phyloP scores from a whole-genome alignment of 2,797 vertebrate species.

The Antrozous pallidus region DNA sequence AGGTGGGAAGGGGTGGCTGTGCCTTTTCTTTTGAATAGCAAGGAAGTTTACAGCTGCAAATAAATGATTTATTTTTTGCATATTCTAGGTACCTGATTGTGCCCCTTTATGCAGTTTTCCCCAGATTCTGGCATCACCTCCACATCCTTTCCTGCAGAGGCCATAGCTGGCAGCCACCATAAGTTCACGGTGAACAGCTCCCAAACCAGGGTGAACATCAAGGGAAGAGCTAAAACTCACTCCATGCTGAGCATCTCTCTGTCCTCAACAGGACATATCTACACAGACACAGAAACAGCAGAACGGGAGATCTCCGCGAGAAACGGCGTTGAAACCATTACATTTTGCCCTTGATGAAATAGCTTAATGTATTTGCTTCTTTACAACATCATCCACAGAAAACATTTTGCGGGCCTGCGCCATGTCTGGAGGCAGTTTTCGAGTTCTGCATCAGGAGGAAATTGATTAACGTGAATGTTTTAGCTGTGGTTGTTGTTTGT shows the following conservation, averaged over 20 bases:
- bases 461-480: slow-evolving; percentile 84
- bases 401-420: slow-evolving; percentile 59
- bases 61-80: not conserved
- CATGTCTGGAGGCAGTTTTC: slow-evolving; percentile 49
- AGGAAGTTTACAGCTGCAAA: not conserved
- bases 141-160: not conserved
- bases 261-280: slow-evolving; percentile 21
- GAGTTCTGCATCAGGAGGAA: slow-evolving; percentile 72
- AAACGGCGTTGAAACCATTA: slow-evolving; percentile 51
- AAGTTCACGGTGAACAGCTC: not conserved
- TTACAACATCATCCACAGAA: slow-evolving; percentile 50
- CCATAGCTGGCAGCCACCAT: not conserved
- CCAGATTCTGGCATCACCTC: not conserved
- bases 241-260: not conserved
- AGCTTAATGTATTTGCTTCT: slow-evolving; percentile 61
- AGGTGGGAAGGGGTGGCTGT: not conserved
- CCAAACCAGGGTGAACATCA: not conserved
- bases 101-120: not conserved
- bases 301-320: not conserved
- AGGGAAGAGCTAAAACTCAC: not conserved
- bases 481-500: slow-evolving; percentile 84
- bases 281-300: slow-evolving; percentile 8
- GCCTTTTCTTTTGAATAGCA: not conserved
- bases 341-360: slow-evolving; percentile 13
- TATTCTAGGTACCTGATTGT: not conserved